Evolutionary conservation across 2,113 vertebrate species (phyloP).

Genomic region (Mystacornis crossleyi): DNA sequence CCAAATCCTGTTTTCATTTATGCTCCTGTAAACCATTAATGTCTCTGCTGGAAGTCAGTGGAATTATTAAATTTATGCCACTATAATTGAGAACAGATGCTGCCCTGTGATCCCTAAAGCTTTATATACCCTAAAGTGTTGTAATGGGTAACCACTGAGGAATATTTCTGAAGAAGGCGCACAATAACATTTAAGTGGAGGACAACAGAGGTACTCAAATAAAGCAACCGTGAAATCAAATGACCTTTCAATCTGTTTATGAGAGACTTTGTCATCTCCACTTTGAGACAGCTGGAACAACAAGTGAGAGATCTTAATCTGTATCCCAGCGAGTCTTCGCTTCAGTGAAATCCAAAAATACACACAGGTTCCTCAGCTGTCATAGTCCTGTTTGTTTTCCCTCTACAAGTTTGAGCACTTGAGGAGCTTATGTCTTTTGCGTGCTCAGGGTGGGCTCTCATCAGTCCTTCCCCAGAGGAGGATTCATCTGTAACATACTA

Average conservation of each 20-base stretch:
- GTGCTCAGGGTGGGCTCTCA: neutral
- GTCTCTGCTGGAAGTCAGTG: neutral
- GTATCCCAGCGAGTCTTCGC: neutral
- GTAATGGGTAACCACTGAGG: neutral
- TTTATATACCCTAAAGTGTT: neutral
- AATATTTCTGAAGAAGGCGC: neutral
- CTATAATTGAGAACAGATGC: constrained; percentile 6
- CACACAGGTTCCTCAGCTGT: neutral
- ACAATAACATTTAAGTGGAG: neutral
- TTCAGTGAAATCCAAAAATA: constrained; percentile 32
- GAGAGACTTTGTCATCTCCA: neutral
- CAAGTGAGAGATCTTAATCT: neutral
- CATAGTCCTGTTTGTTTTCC: neutral
- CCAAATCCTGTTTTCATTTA: neutral
- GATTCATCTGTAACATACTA: neutral
- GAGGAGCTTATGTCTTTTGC: neutral
- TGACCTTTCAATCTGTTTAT: constrained; percentile 31
- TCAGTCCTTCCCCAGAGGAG: neutral
- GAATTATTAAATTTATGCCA: neutral
- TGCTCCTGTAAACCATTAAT: neutral
- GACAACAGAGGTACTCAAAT: neutral
- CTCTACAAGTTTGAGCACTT: neutral
- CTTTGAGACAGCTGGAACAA: constrained; percentile 7
- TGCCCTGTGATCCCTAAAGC: neutral
- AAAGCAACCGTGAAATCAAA: constrained; percentile 20